Conservation (phyloP, 2,113 vertebrate genomes). For the Nothocercus julius region DNA sequence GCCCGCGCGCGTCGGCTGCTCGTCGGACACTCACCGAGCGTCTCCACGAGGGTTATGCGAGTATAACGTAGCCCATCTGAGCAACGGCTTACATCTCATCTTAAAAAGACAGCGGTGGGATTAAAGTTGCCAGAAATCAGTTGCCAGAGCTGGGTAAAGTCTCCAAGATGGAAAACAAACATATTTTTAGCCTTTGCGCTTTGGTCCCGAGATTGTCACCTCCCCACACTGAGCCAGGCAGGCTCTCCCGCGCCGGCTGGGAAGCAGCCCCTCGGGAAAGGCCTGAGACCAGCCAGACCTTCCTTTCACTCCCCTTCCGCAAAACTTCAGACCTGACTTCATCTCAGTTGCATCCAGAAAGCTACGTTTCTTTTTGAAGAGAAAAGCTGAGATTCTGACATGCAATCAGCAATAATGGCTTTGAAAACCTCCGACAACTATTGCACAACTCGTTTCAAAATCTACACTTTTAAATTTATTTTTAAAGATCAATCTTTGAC, state of each 20-base stretch:
- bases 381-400: background rate
- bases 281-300: fast-evolving
- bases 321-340: background rate
- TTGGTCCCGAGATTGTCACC: background rate
- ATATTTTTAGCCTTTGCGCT: background rate
- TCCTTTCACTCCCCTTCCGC: no score
- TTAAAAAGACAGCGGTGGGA: background rate
- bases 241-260: fast-evolving
- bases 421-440: background rate
- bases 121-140: background rate
- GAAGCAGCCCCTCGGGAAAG: background rate
- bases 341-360: background rate
- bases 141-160: background rate
- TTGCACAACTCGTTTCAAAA: background rate
- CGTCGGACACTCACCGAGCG: fast-evolving
- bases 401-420: background rate
- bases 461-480: background rate
- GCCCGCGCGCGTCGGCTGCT: no score
- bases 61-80: fast-evolving
- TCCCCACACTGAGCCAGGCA: background rate
- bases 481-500: background rate
- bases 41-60: background rate
- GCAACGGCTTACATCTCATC: background rate
- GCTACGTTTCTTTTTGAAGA: background rate
- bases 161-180: background rate